phyloP scores from a whole-genome alignment of 2,113 vertebrate genomes.

The Cariama cristata region DNA sequence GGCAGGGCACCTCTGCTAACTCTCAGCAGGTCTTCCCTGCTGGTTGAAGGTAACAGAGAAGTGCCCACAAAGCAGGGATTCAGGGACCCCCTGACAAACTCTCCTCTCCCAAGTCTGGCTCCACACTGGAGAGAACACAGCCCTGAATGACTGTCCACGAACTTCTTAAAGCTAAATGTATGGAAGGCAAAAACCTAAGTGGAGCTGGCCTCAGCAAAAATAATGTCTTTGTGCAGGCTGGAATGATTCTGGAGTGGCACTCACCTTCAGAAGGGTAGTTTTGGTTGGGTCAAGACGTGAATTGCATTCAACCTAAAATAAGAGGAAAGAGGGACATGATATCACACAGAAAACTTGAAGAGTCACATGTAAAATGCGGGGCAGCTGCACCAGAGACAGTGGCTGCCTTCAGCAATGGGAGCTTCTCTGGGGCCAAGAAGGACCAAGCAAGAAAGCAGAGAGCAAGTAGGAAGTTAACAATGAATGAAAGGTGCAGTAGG shows the following conservation, averaged over 20 bases:
- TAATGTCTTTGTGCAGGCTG: neutral
- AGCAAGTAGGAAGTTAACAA: neutral
- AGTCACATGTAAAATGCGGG: neutral
- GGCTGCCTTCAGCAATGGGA: neutral
- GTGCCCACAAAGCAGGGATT: neutral
- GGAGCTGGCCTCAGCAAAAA: neutral
- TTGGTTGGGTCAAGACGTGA: conserved; percentile 92
- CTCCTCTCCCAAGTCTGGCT: neutral
- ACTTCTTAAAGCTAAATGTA: neutral
- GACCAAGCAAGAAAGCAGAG: neutral
- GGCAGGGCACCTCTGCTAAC: neutral
- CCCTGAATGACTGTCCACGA: neutral
- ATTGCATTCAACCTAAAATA: conserved; percentile 94
- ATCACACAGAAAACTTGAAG: neutral
- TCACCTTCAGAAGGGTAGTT: conserved; percentile 93
- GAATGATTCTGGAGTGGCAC: neutral
- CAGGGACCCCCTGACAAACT: neutral
- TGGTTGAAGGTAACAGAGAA: neutral
- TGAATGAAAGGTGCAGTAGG: neutral
- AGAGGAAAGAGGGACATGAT: neutral
- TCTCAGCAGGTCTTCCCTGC: neutral
- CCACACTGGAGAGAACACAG: neutral
- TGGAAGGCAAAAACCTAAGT: neutral
- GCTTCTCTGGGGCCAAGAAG: neutral
- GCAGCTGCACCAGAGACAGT: neutral